Percentiles rank a stretch among this genome's conserved stretches.
Conservation (phyloP, 2,113 vertebrate species). For the Proteles cristata region DNA sequence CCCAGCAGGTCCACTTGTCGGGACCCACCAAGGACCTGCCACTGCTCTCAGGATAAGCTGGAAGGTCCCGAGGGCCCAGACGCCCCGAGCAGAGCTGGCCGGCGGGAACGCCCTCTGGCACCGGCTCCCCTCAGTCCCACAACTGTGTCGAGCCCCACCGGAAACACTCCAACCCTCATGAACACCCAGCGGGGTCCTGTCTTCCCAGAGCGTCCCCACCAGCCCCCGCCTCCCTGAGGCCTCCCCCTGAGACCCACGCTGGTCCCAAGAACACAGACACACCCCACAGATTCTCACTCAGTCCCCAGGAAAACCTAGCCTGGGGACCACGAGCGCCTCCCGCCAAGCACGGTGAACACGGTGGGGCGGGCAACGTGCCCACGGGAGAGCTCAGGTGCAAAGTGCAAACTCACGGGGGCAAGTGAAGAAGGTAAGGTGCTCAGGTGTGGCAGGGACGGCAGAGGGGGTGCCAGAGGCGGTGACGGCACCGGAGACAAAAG, state of each 20-base stretch:
- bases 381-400: background rate
- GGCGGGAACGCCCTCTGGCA: background rate
- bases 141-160: accelerated
- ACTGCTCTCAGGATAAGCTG: accelerated
- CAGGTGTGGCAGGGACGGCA: background rate
- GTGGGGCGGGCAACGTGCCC: background rate
- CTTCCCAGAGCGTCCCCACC: background rate
- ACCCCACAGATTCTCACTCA: accelerated
- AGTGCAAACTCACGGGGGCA: slow-evolving; percentile 79
- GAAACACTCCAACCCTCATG: background rate
- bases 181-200: background rate
- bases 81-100: accelerated
- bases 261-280: background rate
- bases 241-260: background rate
- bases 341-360: accelerated
- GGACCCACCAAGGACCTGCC: background rate
- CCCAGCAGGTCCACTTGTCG: background rate
- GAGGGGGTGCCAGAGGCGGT: slow-evolving; percentile 59
- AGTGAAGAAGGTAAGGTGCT: slow-evolving; percentile 69
- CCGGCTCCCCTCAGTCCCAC: accelerated
- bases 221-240: background rate
- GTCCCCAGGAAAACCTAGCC: background rate
- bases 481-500: slow-evolving; percentile 91
- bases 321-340: background rate
- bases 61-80: background rate